Conservation (phyloP, 2,888 invertebrate species). For the Athrips mouffetella region DNA sequence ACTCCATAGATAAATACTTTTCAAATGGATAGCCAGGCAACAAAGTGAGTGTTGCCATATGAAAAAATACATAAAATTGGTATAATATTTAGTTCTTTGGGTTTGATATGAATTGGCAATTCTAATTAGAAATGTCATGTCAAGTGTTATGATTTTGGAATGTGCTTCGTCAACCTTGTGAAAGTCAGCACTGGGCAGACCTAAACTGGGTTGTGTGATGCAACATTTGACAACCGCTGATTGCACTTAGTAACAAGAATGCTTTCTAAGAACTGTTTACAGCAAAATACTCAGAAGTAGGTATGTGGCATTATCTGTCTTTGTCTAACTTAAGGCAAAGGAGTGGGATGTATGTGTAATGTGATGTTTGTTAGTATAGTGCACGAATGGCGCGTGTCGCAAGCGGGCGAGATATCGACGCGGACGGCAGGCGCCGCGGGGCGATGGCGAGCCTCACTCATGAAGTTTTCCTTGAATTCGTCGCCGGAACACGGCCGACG, state of each 20-base stretch:
- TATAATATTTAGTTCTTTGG: neutral
- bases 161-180: constrained; percentile 34
- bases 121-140: constrained; percentile 36
- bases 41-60: constrained; percentile 6
- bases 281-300: constrained; percentile 6
- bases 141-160: constrained; percentile 20
- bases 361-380: constrained; percentile 22
- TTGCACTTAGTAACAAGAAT: constrained; percentile 29
- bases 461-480: constrained; percentile 67
- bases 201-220: constrained; percentile 45
- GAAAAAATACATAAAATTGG: neutral
- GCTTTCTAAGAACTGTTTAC: constrained; percentile 28
- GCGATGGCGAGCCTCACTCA: constrained; percentile 45
- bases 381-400: constrained; percentile 18
- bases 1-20: neutral
- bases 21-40: neutral
- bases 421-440: constrained; percentile 42
- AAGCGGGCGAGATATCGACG: constrained; percentile 42
- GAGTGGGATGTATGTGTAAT: constrained; percentile 3
- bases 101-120: constrained; percentile 36
- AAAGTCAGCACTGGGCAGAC: constrained; percentile 52
- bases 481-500: constrained; percentile 39
- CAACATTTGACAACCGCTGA: constrained; percentile 33
- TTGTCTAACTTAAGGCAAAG: constrained; percentile 9
- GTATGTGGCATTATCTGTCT: constrained; percentile 5